Base-by-base conservation (phyloP, 2,888 invertebrate genomes). In the Tipula lateralis region DNA sequence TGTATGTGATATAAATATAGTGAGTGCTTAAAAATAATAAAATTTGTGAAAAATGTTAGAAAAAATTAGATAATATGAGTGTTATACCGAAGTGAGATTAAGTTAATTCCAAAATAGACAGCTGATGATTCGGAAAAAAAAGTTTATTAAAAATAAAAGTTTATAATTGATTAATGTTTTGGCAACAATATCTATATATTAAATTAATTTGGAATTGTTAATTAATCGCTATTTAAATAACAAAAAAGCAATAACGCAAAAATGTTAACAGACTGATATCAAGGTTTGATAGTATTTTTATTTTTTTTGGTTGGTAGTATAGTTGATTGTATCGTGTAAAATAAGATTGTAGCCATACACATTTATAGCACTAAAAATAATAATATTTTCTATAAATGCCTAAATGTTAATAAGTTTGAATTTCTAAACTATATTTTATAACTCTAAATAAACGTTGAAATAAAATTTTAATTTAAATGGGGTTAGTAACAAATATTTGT, bases 181-280 rank as follows among this genome's bases (percentile, higher is more conserved):
- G 16, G n/a, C n/a, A 44, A 44, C 16, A 44, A 36, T 7, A n/a
- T n/a, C n/a, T 32, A 5, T 32, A 39, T 39, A 13, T 44, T 44
- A 44, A 32, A n/a, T 44, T 44, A 44, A 36, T 36, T 36, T 36
- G 9, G 9, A 50, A 50, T 13, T 13, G 44, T 50, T 50, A 16
- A 16, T 16, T 50, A 50, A 6, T 50, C 5, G 44, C 12, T 50
- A 16, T 50, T 50, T 50, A 5, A 66, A 24, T 9, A 1, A 24
- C 1, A 66, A 7, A 2, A 24, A 24, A 66, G 24, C 19, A 66
- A 66, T 66, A 9, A 24, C 19, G 66, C 30, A 82, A 30, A 82
- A 82, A 82, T 82, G 82, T 82, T 82, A 82, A 82, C 32, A n/a
- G 82, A 82, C 82, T 82, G 82, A 82, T 82, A 82, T 16, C 29